phyloP scores from a whole-genome alignment of 2,888 invertebrate genomes.

The Synanthedon vespiformis region DNA sequence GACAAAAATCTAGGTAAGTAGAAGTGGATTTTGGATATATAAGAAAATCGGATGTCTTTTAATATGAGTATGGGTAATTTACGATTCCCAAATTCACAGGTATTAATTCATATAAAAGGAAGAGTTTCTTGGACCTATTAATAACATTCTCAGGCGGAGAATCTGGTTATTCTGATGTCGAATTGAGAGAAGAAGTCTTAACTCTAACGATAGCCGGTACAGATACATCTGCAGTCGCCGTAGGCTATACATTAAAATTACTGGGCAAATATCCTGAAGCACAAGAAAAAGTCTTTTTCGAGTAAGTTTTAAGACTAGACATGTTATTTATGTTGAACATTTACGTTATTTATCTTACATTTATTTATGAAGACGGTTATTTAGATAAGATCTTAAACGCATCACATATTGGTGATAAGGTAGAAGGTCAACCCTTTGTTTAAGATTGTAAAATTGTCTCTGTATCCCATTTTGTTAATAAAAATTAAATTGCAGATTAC shows the following conservation, averaged over 20 bases:
- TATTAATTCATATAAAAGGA: constrained; percentile 37
- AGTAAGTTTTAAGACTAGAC: constrained; percentile 31
- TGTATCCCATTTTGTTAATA: no score
- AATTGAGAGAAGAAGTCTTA: constrained; percentile 70
- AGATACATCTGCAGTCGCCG: constrained; percentile 57
- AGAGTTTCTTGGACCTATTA: constrained; percentile 68
- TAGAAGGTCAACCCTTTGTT: no score
- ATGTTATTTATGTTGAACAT: no score
- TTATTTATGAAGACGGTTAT: no score
- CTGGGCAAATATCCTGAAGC: constrained; percentile 54
- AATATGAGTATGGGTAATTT: not conserved
- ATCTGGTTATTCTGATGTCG: constrained; percentile 58
- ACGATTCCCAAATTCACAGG: constrained; percentile 18
- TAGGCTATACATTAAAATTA: constrained; percentile 50
- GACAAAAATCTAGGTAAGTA: constrained; percentile 36
- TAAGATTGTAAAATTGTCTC: no score
- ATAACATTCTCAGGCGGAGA: constrained; percentile 61
- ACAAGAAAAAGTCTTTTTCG: constrained; percentile 53
- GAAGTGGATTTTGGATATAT: not conserved
- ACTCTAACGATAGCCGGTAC: constrained; percentile 70
- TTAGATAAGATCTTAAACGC: no score
- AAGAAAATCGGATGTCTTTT: not conserved
- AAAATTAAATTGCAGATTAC: constrained; percentile 21
- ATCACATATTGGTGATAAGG: no score
- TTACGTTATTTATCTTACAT: no score